Percentiles rank a stretch among this genome's conserved stretches.
phyloP scores from a whole-genome alignment of 1,140 invertebrate species.

The Battus philenor region DNA sequence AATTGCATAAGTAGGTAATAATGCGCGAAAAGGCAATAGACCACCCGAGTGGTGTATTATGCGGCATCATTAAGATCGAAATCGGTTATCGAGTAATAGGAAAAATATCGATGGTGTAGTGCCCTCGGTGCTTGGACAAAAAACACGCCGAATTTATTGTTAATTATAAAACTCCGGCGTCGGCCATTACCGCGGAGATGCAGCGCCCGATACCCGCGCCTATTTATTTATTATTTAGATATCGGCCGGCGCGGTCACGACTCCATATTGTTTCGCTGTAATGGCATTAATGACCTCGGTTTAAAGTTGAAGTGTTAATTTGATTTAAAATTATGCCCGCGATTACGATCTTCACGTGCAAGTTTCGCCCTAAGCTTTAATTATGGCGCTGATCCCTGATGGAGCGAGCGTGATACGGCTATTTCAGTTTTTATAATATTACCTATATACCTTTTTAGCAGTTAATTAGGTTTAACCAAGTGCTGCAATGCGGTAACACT shows the following conservation, averaged over 20 bases:
- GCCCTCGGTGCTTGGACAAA: conserved; percentile 50
- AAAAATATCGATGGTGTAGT: conserved; percentile 62
- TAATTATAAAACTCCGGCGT: conserved; percentile 72
- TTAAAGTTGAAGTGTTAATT: conserved; percentile 76
- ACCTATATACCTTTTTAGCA: conserved; percentile 11
- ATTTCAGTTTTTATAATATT: conserved; percentile 29
- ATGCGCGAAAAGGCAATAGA: conserved; percentile 36
- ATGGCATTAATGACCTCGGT: conserved; percentile 73
- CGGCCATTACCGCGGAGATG: conserved; percentile 68
- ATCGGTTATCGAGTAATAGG: conserved; percentile 46
- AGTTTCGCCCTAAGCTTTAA: conserved; percentile 68
- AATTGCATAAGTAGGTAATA: conserved; percentile 18
- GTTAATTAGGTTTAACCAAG: conserved; percentile 17
- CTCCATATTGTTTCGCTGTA: conserved; percentile 71
- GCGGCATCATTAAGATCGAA: conserved; percentile 38
- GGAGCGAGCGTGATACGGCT: conserved; percentile 42
- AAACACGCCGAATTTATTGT: conserved; percentile 73
- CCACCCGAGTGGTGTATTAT: conserved; percentile 33
- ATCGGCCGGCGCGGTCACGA: conserved; percentile 70
- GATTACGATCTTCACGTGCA: conserved; percentile 69
- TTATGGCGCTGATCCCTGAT: conserved; percentile 54
- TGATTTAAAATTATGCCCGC: conserved; percentile 72
- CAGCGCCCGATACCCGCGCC: conserved; percentile 57
- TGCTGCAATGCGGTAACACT: conserved; percentile 13
- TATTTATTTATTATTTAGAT: conserved; percentile 76